Evolutionary conservation across 1,140 invertebrate species (phyloP), one percentile per base, ranked within the genome.

Genomic region (Musca domestica): DNA sequence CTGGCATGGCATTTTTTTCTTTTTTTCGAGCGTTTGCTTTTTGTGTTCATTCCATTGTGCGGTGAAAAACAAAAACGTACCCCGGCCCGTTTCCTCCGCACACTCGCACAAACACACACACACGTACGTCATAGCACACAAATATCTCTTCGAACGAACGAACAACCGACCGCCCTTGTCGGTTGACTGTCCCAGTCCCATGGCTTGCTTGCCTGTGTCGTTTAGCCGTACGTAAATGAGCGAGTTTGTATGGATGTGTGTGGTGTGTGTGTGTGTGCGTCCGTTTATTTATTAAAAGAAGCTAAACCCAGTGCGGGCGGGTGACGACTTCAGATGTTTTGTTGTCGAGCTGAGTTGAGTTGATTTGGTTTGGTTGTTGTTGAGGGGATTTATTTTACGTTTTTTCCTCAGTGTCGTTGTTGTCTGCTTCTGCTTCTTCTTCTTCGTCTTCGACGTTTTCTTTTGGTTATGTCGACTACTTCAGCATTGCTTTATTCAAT

Each of bases 1-100:
- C 63, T 64, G 63, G 41, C 41, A 47, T 52, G 49, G 49, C 49
- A 67, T 61, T 27, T 61, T 61, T 58, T 58, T 58, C 30, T 58
- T 23, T 61, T 61, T 61, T 61, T 30, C 20, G 56, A 61, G 20
- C 56, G 34, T 61, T 61, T 61, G 56, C 56, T 30, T 61, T n/a
- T 58, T 25, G 34, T 41, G 34, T 41, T 41, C 27, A 61, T 61
- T 61, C 27, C 41, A 34, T 34, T 61, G 56, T 61, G 56, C 34
- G 34, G 34, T 41, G 34, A 41, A 41, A 41, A 41, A 41, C 34
- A 41, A 41, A 41, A 41, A 41, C 10, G 34, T 41, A 41, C 34
- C 34, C 34, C 34, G 34, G 34, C 34, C 34, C 34, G 34, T 9
- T 41, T 41, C 34, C 34, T 41, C 34, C 34, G 34, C 34, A 41